Evolutionary conservation across 2,113 vertebrate genomes (phyloP).

Genomic region (Tretioscincus oriximinensis): DNA sequence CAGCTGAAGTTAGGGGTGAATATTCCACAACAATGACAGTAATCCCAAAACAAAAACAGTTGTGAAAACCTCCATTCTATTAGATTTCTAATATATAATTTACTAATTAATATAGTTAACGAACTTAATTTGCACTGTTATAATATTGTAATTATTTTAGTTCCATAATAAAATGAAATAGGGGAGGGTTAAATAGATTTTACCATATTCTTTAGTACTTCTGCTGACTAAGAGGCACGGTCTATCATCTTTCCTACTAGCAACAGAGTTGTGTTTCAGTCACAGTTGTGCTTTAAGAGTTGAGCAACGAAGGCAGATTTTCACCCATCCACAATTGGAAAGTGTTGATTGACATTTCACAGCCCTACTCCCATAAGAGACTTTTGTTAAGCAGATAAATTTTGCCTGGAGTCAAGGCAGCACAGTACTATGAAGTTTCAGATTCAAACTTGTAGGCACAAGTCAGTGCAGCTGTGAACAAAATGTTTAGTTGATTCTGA

Average conservation of each 20-base stretch:
- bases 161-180: no score
- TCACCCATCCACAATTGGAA: constrained; percentile 27
- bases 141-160: no score
- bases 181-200: background rate
- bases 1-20: no score
- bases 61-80: no score
- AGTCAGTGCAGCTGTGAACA: background rate
- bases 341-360: constrained; percentile 26
- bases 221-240: background rate
- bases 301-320: background rate
- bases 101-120: no score
- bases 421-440: background rate
- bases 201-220: background rate
- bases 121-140: no score
- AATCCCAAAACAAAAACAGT: no score
- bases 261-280: background rate
- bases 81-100: no score
- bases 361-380: constrained; percentile 17
- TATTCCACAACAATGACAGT: no score
- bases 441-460: constrained; percentile 15
- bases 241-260: constrained; percentile 3
- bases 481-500: constrained; percentile 10
- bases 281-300: background rate
- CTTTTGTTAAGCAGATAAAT: constrained; percentile 1
- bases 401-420: constrained; percentile 18